Percentiles rank a stretch among this genome's conserved stretches.
These are phyloP conservation scores for Odontocolon sp. DNA, from an alignment of 2,888 invertebrate genomes.

Conservation along the genomic window DNA sequence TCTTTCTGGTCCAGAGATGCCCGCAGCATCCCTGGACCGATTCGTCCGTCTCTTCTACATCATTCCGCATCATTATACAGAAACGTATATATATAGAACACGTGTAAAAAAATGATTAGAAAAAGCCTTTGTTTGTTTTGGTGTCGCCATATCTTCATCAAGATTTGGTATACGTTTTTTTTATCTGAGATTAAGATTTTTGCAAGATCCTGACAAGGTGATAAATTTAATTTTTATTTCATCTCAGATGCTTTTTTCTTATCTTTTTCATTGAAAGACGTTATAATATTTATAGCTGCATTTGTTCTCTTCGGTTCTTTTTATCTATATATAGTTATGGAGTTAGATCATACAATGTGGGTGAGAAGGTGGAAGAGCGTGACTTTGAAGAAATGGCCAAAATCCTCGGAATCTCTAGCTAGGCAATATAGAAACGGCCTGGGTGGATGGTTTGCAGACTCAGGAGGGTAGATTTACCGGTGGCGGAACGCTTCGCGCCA, in stretches of 20 bases:
- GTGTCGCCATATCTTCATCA: too few relatives aligned
- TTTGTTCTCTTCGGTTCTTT: not conserved
- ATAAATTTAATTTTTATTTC: too few relatives aligned
- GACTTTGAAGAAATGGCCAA: not conserved
- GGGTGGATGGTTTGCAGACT: not conserved
- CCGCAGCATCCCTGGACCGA: not conserved
- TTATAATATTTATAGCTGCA: not conserved
- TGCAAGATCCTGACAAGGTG: too few relatives aligned
- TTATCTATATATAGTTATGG: not conserved
- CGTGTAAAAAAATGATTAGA: too few relatives aligned
- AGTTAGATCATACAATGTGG: not conserved
- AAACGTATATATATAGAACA: too few relatives aligned
- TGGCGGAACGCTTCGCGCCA: conserved; percentile 69
- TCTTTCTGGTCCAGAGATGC: conserved; percentile 13
- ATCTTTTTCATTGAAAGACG: too few relatives aligned
- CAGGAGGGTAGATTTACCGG: conserved; percentile 68
- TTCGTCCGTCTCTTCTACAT: not conserved
- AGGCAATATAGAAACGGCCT: not conserved
- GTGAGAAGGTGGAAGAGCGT: not conserved
- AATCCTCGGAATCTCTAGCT: not conserved
- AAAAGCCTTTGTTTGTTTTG: too few relatives aligned
- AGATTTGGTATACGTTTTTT: too few relatives aligned
- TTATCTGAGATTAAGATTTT: too few relatives aligned
- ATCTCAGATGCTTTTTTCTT: too few relatives aligned
- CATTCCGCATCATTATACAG: not conserved